A percentile compares a stretch with the other conserved stretches of the same genome.
Conservation (phyloP, 2,797 vertebrate genomes). For the Nyctalus aviator region DNA sequence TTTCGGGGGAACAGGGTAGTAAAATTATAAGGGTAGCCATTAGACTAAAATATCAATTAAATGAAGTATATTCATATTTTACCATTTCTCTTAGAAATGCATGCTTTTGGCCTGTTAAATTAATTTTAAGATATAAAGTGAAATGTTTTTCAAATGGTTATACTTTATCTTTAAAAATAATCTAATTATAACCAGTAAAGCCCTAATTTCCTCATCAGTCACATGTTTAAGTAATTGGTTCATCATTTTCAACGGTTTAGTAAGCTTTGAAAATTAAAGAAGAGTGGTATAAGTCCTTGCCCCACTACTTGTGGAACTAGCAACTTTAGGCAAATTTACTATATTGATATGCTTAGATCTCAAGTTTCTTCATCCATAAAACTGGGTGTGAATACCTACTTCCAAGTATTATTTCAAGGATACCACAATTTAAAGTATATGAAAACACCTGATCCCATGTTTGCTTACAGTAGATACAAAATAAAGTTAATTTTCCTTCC, state of each 20-base stretch:
- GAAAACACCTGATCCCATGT: neutral
- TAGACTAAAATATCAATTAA: slow-evolving; percentile 17
- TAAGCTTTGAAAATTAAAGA: slow-evolving; percentile 49
- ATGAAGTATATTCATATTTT: slow-evolving; percentile 44
- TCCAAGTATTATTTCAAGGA: slow-evolving; percentile 20
- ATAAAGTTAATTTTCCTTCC: slow-evolving; percentile 48
- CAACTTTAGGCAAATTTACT: neutral
- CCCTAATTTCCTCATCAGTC: slow-evolving; percentile 12
- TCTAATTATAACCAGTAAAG: neutral
- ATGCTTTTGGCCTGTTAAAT: slow-evolving; percentile 1
- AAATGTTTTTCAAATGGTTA: slow-evolving; percentile 33
- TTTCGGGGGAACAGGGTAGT: neutral
- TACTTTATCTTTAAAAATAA: neutral
- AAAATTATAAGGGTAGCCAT: slow-evolving; percentile 23
- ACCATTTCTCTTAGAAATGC: slow-evolving; percentile 4
- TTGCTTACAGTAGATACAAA: neutral
- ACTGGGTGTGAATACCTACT: neutral
- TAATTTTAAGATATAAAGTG: neutral
- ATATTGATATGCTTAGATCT: neutral
- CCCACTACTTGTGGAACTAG: neutral
- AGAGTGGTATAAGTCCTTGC: neutral
- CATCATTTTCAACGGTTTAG: neutral
- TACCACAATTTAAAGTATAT: neutral
- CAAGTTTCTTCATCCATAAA: neutral
- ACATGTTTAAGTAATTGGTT: neutral